These are phyloP conservation scores for Agriotes lineatus DNA, from an alignment of 2,888 invertebrate genomes.

Conservation along the genomic window DNA sequence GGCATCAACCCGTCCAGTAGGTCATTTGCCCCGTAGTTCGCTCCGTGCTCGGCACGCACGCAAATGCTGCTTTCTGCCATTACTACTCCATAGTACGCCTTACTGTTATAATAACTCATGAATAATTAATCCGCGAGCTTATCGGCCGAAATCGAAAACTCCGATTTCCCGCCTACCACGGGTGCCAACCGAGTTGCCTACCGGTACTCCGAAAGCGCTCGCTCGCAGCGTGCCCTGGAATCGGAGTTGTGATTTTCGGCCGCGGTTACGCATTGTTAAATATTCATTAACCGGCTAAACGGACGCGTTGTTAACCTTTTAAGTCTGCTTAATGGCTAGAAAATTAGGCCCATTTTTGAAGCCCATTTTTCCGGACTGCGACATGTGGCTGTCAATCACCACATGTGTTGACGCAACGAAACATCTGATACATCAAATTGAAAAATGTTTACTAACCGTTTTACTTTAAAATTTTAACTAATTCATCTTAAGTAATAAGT, in stretches of 20 bases:
- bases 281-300: conserved; percentile 21
- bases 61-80: conserved; percentile 28
- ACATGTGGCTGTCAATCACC: too few relatives aligned
- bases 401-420: too few relatives aligned
- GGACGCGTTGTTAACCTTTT: conserved; percentile 17
- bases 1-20: conserved; percentile 52
- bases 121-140: background rate
- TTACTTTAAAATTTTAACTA: too few relatives aligned
- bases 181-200: conserved; percentile 45
- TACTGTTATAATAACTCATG: conserved; percentile 24
- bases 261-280: conserved; percentile 19
- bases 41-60: conserved; percentile 31
- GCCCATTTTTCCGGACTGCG: background rate
- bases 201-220: background rate
- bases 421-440: too few relatives aligned
- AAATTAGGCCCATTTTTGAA: conserved; percentile 9
- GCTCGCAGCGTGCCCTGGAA: background rate
- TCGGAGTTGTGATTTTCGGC: conserved; percentile 9
- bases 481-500: too few relatives aligned
- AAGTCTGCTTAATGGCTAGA: conserved; percentile 16
- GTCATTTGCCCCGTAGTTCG: conserved; percentile 49
- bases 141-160: background rate
- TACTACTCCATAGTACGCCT: conserved; percentile 16
- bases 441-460: too few relatives aligned
- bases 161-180: conserved; percentile 25